phyloP scores from a whole-genome alignment of 2,797 vertebrate species.

The Cirrhinus mrigala region DNA sequence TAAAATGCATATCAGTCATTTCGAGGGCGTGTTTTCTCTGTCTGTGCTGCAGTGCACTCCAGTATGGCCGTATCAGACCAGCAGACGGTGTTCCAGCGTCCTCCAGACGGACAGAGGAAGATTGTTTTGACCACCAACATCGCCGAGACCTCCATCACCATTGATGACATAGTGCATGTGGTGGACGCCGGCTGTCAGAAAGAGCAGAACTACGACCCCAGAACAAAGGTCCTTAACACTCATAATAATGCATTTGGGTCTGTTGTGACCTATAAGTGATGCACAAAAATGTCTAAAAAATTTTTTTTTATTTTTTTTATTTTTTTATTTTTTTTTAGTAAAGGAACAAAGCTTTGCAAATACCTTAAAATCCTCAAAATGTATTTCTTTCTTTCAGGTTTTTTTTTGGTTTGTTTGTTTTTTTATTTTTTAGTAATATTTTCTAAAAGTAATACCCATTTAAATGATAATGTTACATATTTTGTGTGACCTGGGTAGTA shows the following conservation, averaged over 20 bases:
- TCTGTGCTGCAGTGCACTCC: slow-evolving; percentile 86
- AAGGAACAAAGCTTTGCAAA: not conserved
- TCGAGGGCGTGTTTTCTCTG: not conserved
- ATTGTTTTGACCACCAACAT: slow-evolving; percentile 95
- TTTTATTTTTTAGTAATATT: too few relatives aligned
- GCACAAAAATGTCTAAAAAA: too few relatives aligned
- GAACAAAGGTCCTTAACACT: slow-evolving; percentile 84
- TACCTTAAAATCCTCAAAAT: not conserved
- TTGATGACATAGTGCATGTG: slow-evolving; percentile 95
- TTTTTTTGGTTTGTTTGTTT: too few relatives aligned
- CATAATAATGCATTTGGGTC: not conserved
- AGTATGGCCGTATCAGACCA: slow-evolving; percentile 95
- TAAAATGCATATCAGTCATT: not conserved
- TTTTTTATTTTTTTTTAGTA: too few relatives aligned
- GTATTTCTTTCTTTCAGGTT: too few relatives aligned
- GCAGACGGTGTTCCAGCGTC: slow-evolving; percentile 90
- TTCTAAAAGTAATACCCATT: too few relatives aligned
- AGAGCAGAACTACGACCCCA: slow-evolving; percentile 91
- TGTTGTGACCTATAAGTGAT: too few relatives aligned
- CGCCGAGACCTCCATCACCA: slow-evolving; percentile 95
- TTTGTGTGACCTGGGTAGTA: too few relatives aligned
- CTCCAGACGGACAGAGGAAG: slow-evolving; percentile 85
- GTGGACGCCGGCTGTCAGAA: slow-evolving; percentile 93
- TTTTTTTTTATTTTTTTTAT: too few relatives aligned
- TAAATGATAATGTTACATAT: too few relatives aligned